phyloP scores from a whole-genome alignment of 2,113 vertebrate species.

The Donacobius atricapilla region DNA sequence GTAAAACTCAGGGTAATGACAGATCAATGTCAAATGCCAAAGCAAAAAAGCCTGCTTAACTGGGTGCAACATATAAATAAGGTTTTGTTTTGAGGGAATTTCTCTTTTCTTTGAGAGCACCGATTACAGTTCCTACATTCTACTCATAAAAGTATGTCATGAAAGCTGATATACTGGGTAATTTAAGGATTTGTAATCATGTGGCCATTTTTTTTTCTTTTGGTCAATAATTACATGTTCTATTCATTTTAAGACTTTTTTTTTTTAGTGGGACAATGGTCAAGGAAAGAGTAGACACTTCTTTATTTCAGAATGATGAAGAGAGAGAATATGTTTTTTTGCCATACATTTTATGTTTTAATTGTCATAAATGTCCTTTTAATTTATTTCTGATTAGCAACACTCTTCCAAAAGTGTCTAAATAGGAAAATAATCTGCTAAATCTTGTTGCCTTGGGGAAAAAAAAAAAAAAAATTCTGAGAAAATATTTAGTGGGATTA shows the following conservation, averaged over 20 bases:
- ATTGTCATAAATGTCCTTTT: not conserved
- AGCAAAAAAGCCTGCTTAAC: not conserved
- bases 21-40: not conserved
- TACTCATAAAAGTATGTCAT: not conserved
- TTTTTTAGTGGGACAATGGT: not conserved
- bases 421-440: not conserved
- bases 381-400: not conserved
- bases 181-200: not conserved
- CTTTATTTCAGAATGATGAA: not conserved
- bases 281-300: not conserved
- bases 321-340: not conserved
- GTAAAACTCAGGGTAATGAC: not conserved
- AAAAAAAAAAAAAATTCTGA: not conserved
- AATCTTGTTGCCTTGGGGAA: not conserved
- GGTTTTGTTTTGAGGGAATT: accelerated
- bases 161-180: not conserved
- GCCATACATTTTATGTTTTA: not conserved
- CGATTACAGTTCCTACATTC: not conserved
- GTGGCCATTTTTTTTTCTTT: not conserved
- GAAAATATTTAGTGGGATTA: not conserved
- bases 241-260: not conserved
- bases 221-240: not conserved
- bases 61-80: not conserved
- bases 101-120: no score
- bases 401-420: not conserved